These are phyloP conservation scores for Dicaeum eximium DNA, from an alignment of 2,113 vertebrate species.

Conservation along the genomic window DNA sequence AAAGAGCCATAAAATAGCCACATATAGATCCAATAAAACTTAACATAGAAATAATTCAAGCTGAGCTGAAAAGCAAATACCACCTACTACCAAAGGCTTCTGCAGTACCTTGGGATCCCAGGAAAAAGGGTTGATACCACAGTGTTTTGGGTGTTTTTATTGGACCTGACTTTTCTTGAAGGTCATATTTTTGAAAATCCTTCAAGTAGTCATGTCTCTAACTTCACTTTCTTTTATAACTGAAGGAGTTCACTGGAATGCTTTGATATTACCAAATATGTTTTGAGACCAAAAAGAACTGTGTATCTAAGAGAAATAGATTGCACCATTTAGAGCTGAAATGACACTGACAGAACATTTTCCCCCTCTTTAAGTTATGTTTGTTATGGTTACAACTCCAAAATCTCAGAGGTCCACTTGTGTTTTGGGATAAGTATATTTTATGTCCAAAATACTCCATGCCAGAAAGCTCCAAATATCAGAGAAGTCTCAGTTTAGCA, in stretches of 20 bases:
- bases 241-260: slow-evolving; percentile 19
- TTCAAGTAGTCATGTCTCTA: neutral
- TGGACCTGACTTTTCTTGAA: neutral
- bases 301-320: slow-evolving; percentile 8
- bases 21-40: slow-evolving; percentile 42
- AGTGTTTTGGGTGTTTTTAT: slow-evolving; percentile 6
- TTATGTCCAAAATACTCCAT: slow-evolving; percentile 55
- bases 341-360: slow-evolving; percentile 43
- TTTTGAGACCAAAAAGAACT: slow-evolving; percentile 3
- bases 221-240: slow-evolving; percentile 32
- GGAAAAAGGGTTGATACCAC: neutral
- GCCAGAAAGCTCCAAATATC: slow-evolving; percentile 33
- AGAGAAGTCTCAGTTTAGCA: slow-evolving; percentile 7
- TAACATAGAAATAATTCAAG: slow-evolving; percentile 53
- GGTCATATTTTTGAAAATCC: neutral
- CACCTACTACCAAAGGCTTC: neutral
- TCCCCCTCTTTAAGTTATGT: slow-evolving; percentile 25
- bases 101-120: neutral
- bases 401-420: slow-evolving; percentile 50
- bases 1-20: slow-evolving; percentile 43
- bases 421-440: slow-evolving; percentile 35
- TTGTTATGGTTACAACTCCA: slow-evolving; percentile 54
- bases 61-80: slow-evolving; percentile 4
- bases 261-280: slow-evolving; percentile 35
- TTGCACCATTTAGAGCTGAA: slow-evolving; percentile 46